Percentiles rank a stretch among this genome's conserved stretches.
phyloP scores from a whole-genome alignment of 2,113 vertebrate species.

The Tichodroma muraria region DNA sequence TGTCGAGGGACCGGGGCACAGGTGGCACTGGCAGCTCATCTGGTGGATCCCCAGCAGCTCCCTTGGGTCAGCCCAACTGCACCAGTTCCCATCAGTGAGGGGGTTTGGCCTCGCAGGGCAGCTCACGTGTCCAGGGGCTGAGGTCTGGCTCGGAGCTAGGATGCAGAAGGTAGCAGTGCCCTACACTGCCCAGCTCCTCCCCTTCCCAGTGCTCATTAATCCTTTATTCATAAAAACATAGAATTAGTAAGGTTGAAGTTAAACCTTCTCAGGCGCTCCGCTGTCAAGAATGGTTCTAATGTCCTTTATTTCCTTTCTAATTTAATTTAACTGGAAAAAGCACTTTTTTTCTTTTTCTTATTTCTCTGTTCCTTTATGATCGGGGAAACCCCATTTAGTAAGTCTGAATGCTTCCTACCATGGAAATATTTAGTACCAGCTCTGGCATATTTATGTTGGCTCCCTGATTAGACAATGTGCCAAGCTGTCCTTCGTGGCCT shows the following conservation, averaged over 20 bases:
- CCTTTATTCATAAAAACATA: not conserved
- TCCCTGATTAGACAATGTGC: constrained; percentile 44
- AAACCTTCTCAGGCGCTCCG: not conserved
- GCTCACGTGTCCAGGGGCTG: accelerated
- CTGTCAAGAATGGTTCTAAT: not conserved
- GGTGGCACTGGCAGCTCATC: not conserved
- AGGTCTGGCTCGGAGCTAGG: not conserved
- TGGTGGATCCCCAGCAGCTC: not conserved
- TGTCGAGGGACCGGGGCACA: not conserved
- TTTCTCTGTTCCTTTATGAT: not conserved
- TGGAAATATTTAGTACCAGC: constrained; percentile 24
- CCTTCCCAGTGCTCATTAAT: not conserved
- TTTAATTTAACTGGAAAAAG: not conserved
- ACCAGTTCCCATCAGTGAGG: accelerated
- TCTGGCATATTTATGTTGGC: constrained; percentile 54
- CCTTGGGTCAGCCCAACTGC: accelerated
- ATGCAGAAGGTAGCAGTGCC: not conserved
- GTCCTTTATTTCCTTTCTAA: not conserved
- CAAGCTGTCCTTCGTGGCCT: constrained; percentile 57
- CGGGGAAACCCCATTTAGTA: not conserved
- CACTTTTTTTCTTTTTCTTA: not conserved
- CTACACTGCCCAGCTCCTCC: not conserved
- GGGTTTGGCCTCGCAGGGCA: not conserved
- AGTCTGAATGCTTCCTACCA: not conserved
- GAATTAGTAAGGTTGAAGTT: not conserved